phyloP scores from a whole-genome alignment of 2,888 invertebrate species.

The Lepidochrysops patricia region DNA sequence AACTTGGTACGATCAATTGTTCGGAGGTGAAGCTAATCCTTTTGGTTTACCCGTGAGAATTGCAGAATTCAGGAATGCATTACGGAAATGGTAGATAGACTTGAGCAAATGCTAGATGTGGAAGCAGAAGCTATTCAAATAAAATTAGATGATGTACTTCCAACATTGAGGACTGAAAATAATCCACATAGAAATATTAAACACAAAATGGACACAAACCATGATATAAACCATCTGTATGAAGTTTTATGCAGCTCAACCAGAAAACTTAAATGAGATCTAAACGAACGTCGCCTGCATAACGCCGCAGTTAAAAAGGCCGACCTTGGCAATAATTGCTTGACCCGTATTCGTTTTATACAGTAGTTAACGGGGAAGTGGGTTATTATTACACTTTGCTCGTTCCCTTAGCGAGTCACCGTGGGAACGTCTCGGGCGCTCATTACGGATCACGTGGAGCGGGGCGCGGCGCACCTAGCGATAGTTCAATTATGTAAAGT shows the following conservation, averaged over 20 bases:
- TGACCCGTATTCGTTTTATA: constrained; percentile 30
- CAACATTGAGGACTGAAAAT: no score
- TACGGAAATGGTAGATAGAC: neutral
- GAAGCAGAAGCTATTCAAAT: no score
- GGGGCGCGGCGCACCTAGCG: constrained; percentile 42
- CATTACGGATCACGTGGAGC: constrained; percentile 44
- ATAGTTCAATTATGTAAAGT: constrained; percentile 64
- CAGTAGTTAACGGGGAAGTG: constrained; percentile 39
- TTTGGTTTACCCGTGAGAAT: neutral
- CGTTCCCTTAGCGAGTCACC: constrained; percentile 38
- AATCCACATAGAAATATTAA: no score
- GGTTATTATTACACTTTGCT: constrained; percentile 40
- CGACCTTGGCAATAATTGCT: constrained; percentile 23
- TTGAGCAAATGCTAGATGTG: no score
- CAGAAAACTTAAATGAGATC: neutral
- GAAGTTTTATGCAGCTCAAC: neutral
- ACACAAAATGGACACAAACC: neutral
- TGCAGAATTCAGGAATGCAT: neutral
- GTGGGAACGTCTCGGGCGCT: constrained; percentile 48
- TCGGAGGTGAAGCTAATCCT: neutral
- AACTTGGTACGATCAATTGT: constrained; percentile 15
- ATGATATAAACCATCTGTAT: neutral
- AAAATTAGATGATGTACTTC: no score
- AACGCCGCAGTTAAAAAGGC: constrained; percentile 19
- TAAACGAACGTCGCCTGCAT: neutral